Evolutionary conservation across 1,140 invertebrate species (phyloP).

Genomic region (Drosophila fuyamai): DNA sequence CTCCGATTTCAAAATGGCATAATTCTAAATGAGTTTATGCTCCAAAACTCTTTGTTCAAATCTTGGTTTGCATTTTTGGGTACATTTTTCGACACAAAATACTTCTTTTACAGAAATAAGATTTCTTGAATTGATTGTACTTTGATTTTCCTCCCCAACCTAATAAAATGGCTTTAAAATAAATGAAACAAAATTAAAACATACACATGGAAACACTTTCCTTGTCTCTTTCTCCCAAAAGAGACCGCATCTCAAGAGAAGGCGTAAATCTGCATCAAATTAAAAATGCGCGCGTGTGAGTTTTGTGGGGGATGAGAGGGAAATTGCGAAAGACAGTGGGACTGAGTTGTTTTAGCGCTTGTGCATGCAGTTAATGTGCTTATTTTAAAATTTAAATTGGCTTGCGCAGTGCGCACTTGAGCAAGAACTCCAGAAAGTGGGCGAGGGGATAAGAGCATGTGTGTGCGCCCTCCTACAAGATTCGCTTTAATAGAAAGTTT

Average conservation of each 20-base stretch:
- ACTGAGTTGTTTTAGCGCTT: conserved; percentile 50
- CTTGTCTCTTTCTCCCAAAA: background rate
- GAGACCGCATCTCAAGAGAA: conserved; percentile 3
- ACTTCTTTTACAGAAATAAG: no score
- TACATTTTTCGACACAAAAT: no score
- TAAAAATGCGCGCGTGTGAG: conserved; percentile 63
- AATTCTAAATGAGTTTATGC: no score
- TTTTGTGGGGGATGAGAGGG: background rate
- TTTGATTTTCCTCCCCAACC: no score
- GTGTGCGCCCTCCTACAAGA: conserved; percentile 26
- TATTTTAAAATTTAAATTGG: conserved; percentile 83
- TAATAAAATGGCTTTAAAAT: no score
- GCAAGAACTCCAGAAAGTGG: conserved; percentile 20
- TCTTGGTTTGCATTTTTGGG: no score
- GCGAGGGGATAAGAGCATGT: background rate
- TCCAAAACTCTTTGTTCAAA: no score
- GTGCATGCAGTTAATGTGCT: conserved; percentile 79
- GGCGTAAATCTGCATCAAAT: conserved; percentile 66
- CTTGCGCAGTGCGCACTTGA: conserved; percentile 77
- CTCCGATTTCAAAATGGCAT: no score
- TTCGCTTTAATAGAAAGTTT: conserved; percentile 76
- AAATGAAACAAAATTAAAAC: no score
- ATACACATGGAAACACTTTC: background rate
- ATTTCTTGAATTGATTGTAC: no score
- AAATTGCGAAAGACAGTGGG: background rate